These are phyloP conservation scores for Peromyscus aztecus DNA, from an alignment of 2,797 vertebrate species.

Conservation along the genomic window DNA sequence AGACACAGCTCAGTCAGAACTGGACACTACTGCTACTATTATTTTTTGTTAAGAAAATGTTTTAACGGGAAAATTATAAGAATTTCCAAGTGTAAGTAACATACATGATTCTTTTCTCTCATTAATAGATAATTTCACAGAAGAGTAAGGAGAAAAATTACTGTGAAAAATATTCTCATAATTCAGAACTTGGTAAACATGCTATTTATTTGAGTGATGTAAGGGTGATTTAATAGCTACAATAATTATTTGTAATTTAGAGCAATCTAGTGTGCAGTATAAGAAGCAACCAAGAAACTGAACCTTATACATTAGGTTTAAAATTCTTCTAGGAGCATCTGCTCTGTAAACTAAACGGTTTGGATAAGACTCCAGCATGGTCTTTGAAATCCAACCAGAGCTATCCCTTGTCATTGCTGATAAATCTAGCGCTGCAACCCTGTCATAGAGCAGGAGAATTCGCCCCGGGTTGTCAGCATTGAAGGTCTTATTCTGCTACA, in stretches of 20 bases:
- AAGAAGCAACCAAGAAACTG: conserved; percentile 53
- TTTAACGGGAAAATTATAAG: conserved; percentile 76
- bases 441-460: conserved; percentile 84
- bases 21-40: conserved; percentile 40
- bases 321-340: conserved; percentile 41
- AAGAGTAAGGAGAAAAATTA: conserved; percentile 71
- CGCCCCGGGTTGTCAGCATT: conserved; percentile 84
- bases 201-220: conserved; percentile 68
- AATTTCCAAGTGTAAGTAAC: conserved; percentile 65
- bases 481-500: conserved; percentile 87
- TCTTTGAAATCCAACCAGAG: conserved; percentile 80
- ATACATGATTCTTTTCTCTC: conserved; percentile 60
- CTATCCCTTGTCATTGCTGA: conserved; percentile 85
- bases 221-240: conserved; percentile 67
- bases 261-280: conserved; percentile 22
- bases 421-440: conserved; percentile 82
- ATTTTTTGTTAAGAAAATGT: conserved; percentile 63
- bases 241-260: conserved; percentile 70
- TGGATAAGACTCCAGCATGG: conserved; percentile 64
- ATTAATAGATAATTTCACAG: conserved; percentile 81
- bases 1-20: conserved; percentile 70
- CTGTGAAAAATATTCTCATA: conserved; percentile 55
- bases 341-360: conserved; percentile 68
- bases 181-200: conserved; percentile 73
- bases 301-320: conserved; percentile 37